phyloP scores from a whole-genome alignment of 2,113 vertebrate species.

The Platanista minor region DNA sequence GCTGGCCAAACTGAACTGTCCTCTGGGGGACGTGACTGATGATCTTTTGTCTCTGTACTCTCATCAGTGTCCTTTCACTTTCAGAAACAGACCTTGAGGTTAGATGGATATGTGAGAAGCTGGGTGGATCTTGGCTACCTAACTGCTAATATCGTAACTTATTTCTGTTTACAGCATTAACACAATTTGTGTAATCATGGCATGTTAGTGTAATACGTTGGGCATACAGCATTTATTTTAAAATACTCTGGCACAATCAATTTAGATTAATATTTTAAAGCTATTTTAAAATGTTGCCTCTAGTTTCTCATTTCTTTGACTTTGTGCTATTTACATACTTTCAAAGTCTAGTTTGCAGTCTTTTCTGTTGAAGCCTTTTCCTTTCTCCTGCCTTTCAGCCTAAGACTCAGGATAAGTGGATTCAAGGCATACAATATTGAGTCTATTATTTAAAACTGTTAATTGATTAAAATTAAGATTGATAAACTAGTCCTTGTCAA shows the following conservation, averaged over 20 bases:
- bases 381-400: background rate
- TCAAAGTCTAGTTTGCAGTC: background rate
- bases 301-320: background rate
- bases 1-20: background rate
- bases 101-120: background rate
- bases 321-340: background rate
- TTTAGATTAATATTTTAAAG: background rate
- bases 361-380: background rate
- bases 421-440: background rate
- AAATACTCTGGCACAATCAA: background rate
- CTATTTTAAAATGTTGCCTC: background rate
- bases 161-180: background rate
- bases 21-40: background rate
- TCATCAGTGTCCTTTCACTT: slow-evolving; percentile 30
- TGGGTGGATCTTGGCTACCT: background rate
- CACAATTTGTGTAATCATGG: background rate
- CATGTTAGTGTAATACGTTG: background rate
- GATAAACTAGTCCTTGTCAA: slow-evolving; percentile 7
- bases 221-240: background rate
- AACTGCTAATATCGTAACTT: background rate
- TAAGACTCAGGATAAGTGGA: background rate
- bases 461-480: slow-evolving; percentile 35
- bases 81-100: slow-evolving; percentile 15
- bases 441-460: slow-evolving; percentile 17
- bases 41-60: slow-evolving; percentile 15